Percentiles rank a stretch among this genome's conserved stretches.
These are phyloP conservation scores for Yponomeuta sedellus DNA, from an alignment of 2,888 invertebrate species.

Conservation along the genomic window DNA sequence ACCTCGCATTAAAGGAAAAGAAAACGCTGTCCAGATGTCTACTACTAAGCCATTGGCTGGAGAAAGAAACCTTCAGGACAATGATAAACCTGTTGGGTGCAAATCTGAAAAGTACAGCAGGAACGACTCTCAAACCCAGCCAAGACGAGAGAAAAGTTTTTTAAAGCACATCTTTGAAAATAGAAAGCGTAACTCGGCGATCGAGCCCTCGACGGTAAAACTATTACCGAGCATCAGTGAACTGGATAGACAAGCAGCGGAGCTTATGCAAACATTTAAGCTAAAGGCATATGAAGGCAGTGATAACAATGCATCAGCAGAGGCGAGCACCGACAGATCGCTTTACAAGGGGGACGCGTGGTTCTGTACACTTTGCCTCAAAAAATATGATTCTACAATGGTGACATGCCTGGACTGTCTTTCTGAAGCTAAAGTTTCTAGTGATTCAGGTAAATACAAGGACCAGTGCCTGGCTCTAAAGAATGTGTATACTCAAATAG, in stretches of 20 bases:
- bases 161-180: slow-evolving; percentile 69
- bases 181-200: slow-evolving; percentile 54
- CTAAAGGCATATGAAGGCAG: slow-evolving; percentile 41
- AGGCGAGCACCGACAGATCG: neutral
- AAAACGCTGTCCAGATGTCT: neutral
- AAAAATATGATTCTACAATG: slow-evolving; percentile 50
- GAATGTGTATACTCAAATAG: neutral
- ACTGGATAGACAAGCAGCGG: slow-evolving; percentile 85
- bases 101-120: slow-evolving; percentile 6
- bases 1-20: neutral
- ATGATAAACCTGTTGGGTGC: neutral
- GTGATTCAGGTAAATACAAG: slow-evolving; percentile 5
- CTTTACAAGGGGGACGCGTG: slow-evolving; percentile 32
- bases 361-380: slow-evolving; percentile 57
- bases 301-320: slow-evolving; percentile 22
- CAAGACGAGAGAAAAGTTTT: slow-evolving; percentile 71
- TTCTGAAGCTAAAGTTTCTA: slow-evolving; percentile 27
- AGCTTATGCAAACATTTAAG: slow-evolving; percentile 79
- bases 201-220: slow-evolving; percentile 68
- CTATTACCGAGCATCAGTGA: slow-evolving; percentile 86
- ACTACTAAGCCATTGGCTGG: neutral
- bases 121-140: slow-evolving; percentile 31
- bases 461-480: slow-evolving; percentile 5
- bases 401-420: slow-evolving; percentile 47
- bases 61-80: slow-evolving; percentile 17